Evolutionary conservation across 2,888 invertebrate genomes (phyloP), one percentile per base, ranked within the genome.

Genomic region (Stenurella melanura): DNA sequence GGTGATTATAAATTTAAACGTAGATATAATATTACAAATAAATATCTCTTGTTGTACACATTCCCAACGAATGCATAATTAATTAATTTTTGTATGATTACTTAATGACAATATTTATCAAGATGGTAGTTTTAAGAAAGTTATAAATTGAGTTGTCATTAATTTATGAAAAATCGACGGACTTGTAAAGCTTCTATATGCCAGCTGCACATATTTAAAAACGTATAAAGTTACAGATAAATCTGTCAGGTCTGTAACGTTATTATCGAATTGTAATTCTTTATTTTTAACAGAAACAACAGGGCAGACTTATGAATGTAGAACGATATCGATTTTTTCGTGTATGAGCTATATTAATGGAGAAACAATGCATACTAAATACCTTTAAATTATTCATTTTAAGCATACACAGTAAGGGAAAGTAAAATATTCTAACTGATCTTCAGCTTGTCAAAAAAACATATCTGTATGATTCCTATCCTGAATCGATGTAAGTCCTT

Each of bases 1-100:
- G 26, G 54, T n/a, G 56, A 12, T 30, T 56, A 54, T 56, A 64
- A 12, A 42, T n/a, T 61, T 21, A 18, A 64, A 38, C 18, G 42
- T 38, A 64, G 50, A 15, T 50, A 50, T 42, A 42, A 15, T 38
- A 42, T 64, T 38, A 64, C 64, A 42, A 42, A 38, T 12, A 21
- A 12, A 42, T 64, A 64, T 19, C n/a, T 17, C 19, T 19, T 42
- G 38, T 64, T 42, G 38, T 42, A 42, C 10, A 38, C 6, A 15
- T 11, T 17, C 42, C 17, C n/a, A n/a, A 50, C 50, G 42, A 19
- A 30, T 38, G 30, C n/a, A 64, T 42, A 21, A 18, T 42, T 64
- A 42, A 64, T 64, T 64, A 42, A 64, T 42, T 42, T 4, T 15
- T 64, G 19, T 42, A 64, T 21, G 64, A 64, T 18, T 64, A 17